These are phyloP conservation scores for Trisateles emortualis DNA, from an alignment of 2,888 invertebrate species.

Conservation along the genomic window DNA sequence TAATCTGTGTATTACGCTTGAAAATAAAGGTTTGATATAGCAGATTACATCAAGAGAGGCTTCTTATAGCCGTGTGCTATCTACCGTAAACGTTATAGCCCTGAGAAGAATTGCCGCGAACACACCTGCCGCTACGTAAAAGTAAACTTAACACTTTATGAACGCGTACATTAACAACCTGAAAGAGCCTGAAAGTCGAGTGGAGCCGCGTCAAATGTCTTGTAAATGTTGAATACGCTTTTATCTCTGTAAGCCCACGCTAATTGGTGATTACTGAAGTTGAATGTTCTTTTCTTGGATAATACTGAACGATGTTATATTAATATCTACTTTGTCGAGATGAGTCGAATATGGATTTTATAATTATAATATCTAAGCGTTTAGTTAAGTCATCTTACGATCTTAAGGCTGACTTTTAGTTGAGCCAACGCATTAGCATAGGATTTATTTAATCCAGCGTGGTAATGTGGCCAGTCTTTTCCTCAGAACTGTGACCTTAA, in stretches of 20 bases:
- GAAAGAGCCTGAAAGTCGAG: constrained; percentile 29
- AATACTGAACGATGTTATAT: not conserved
- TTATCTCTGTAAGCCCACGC: constrained; percentile 15
- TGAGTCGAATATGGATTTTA: too few species aligned
- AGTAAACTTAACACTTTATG: constrained; percentile 58
- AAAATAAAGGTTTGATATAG: constrained; percentile 25
- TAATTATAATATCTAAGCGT: too few species aligned
- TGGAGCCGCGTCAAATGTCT: constrained; percentile 33
- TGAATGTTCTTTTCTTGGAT: constrained; percentile 1
- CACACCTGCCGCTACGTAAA: constrained; percentile 53
- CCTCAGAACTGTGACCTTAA: too few species aligned
- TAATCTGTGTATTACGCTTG: constrained; percentile 19
- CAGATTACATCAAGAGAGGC: constrained; percentile 23
- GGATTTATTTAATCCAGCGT: too few species aligned
- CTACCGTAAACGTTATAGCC: constrained; percentile 49
- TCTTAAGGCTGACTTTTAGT: too few species aligned
- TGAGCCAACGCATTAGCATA: too few species aligned
- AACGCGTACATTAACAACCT: constrained; percentile 49
- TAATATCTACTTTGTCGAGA: too few species aligned
- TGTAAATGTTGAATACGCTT: constrained; percentile 32
- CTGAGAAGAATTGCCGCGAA: constrained; percentile 51
- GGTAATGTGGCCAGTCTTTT: too few species aligned
- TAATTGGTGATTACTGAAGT: constrained; percentile 27
- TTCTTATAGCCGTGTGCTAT: constrained; percentile 21
- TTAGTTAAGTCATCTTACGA: too few species aligned